Conservation (phyloP, 2,797 vertebrate species). For the Limnodromus scolopaceus region DNA sequence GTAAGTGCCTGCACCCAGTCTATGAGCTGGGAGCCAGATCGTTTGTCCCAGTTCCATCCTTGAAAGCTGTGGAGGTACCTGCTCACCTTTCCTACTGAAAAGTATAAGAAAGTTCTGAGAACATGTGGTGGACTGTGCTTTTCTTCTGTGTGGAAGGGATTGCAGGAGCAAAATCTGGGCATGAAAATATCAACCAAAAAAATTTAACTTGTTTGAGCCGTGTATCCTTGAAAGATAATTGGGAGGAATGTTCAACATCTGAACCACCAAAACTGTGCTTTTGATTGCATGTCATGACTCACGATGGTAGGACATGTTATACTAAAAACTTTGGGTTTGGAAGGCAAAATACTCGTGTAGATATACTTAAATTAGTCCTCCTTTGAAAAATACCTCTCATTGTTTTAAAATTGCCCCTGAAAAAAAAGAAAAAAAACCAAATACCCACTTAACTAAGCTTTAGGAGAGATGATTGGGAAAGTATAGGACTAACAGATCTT, state of each 20-base stretch:
- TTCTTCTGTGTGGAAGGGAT: not conserved
- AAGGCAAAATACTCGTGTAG: not conserved
- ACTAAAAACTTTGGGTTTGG: not conserved
- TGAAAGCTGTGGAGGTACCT: not conserved
- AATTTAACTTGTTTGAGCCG: not conserved
- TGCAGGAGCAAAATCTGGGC: not conserved
- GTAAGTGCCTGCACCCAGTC: not conserved
- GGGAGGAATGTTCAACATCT: not conserved
- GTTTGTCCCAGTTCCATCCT: not conserved
- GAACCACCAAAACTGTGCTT: not conserved
- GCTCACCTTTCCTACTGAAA: not conserved
- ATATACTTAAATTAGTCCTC: not conserved
- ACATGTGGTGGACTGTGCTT: not conserved
- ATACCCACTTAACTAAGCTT: not conserved
- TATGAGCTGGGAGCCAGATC: not conserved
- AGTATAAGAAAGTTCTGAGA: not conserved
- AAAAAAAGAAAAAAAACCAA: not conserved
- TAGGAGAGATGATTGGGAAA: not conserved
- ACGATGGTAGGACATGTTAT: not conserved
- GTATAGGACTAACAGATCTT: not conserved
- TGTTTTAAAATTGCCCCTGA: not conserved
- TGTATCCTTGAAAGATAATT: not conserved
- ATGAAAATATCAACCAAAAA: not conserved
- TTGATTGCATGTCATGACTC: not conserved
- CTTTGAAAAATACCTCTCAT: not conserved